Conservation (phyloP, 2,797 vertebrate species). For the Tarsius wallacei region DNA sequence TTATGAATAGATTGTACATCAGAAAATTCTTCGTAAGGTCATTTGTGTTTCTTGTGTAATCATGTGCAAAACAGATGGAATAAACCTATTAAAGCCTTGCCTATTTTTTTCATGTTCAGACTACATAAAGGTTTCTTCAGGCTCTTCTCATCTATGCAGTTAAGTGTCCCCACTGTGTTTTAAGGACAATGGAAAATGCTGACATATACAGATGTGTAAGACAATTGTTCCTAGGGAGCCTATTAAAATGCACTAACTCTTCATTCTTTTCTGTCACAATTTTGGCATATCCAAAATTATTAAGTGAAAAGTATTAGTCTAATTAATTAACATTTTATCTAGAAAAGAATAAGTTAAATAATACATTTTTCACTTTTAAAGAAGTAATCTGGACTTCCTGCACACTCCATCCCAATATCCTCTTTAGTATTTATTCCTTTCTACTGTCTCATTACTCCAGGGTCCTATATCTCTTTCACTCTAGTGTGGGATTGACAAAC, state of each 20-base stretch:
- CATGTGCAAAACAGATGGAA: not conserved
- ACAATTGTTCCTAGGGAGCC: not conserved
- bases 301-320: slow-evolving; percentile 43
- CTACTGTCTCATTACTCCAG: not conserved
- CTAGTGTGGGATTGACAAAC: not conserved
- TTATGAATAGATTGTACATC: slow-evolving; percentile 34
- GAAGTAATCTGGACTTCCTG: not conserved
- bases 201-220: not conserved
- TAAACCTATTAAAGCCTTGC: slow-evolving; percentile 21
- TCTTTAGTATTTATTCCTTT: not conserved
- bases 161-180: not conserved
- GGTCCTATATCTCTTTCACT: not conserved
- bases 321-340: slow-evolving; percentile 25
- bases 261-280: slow-evolving; percentile 39
- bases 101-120: slow-evolving; percentile 48
- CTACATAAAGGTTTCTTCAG: not conserved
- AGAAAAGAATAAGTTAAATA: slow-evolving; percentile 17
- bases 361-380: slow-evolving; percentile 4
- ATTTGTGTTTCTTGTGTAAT: slow-evolving; percentile 50
- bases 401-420: not conserved
- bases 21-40: slow-evolving; percentile 66
- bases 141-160: not conserved
- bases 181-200: not conserved
- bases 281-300: slow-evolving; percentile 5
- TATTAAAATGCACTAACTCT: not conserved